Evolutionary conservation across 30 jellyfish, hydroid and myxozoan genomes (phyloP), one percentile per base, ranked within the genome.

Genomic region (Aurelia sp.): DNA sequence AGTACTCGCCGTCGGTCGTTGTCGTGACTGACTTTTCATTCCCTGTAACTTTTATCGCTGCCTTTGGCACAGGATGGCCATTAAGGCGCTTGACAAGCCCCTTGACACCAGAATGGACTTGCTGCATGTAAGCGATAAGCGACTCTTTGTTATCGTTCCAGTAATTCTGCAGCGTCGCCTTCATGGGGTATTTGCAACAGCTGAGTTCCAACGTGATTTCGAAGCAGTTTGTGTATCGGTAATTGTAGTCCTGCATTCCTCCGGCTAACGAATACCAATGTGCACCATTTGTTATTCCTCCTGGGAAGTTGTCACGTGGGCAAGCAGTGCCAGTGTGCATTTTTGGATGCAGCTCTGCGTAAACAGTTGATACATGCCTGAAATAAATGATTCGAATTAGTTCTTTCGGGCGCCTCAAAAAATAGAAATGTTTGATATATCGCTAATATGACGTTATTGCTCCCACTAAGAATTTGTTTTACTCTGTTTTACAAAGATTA

Each of bases 231-330:
- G 97, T 74, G 67, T 80, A 86, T 31, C 89, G 88, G 86, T 96
- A 96, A 70, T 96, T 96, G 94, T 96, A 96, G 74, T 96, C 99
- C 72, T 96, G 99, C 99, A 96, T 96, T 8, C 99, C 98, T 4
- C 99, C 99, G 16, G 87, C 76, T 17, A 96, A 70, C 13, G 84
- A 17, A 91, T 90, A 90, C 99, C 99, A 96, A 41, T 67, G 81
- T 1, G 98, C 99, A 2, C 99, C 99, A 60, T 96, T 96, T 27
- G 99, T 96, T 20, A 96, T 96, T 3, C 99, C 99, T 17, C 90
- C 90, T 1, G 94, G 94, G 67, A 96, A 96, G 13, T 68, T 40
- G 77, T 86, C 96, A 20, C 85, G 85, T 16, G 63, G n/a, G 74
- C 99, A 95, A 15, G 81, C 90, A 1, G 72, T 74, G 27, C 99